A percentile compares a stretch with the other conserved stretches of the same genome.
These are phyloP conservation scores for Pachycephala philippinensis DNA, from an alignment of 2,113 vertebrate species.

Conservation along the genomic window DNA sequence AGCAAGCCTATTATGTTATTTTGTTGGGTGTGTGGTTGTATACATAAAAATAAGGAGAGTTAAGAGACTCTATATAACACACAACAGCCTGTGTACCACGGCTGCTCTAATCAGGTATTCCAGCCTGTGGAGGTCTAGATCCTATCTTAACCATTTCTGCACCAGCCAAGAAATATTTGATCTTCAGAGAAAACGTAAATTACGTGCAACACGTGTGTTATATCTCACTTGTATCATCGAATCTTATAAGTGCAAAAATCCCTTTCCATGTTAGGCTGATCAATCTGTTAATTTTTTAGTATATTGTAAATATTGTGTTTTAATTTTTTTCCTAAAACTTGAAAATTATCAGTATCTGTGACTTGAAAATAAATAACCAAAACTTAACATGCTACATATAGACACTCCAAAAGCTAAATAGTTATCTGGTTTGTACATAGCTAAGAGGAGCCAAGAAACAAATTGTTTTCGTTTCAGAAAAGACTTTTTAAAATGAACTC, in stretches of 20 bases:
- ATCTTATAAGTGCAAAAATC: neutral
- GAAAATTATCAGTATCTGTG: neutral
- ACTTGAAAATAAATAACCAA: neutral
- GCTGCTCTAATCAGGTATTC: neutral
- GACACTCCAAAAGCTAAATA: neutral
- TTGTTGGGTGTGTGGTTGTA: conserved; percentile 29
- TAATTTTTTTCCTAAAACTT: neutral
- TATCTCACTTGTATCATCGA: neutral
- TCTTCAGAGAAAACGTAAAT: neutral
- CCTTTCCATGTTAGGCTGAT: neutral
- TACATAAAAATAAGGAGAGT: conserved; percentile 25
- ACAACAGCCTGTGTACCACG: neutral
- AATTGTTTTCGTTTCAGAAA: neutral
- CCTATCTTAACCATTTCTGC: neutral
- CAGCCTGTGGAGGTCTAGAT: conserved; percentile 12
- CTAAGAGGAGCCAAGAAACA: neutral
- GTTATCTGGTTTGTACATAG: neutral
- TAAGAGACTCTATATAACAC: neutral
- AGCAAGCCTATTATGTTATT: conserved; percentile 20
- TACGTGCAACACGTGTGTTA: neutral
- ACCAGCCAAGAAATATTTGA: neutral
- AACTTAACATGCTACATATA: neutral
- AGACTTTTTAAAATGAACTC: neutral
- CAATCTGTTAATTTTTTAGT: neutral
- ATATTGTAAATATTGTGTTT: neutral